These are phyloP conservation scores for Urocynchramus pylzowi DNA, from an alignment of 2,113 vertebrate species.

Conservation along the genomic window DNA sequence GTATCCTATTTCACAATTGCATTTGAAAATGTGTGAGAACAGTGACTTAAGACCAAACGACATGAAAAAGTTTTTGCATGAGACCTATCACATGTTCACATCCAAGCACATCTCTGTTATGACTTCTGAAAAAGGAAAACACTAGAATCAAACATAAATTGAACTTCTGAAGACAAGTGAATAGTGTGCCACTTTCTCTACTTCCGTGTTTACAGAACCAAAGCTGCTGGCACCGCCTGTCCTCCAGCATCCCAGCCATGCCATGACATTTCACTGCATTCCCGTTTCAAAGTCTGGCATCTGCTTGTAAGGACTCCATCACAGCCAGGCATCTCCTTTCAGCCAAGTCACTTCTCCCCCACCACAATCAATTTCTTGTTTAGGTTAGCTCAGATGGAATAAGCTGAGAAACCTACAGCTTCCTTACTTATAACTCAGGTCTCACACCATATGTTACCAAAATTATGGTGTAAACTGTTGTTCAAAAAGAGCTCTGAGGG, in stretches of 20 bases:
- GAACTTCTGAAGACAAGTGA: background rate
- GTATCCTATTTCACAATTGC: background rate
- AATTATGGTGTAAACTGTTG: background rate
- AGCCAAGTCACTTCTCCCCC: background rate
- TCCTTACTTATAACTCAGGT: background rate
- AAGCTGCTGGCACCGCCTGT: background rate
- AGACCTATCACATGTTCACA: background rate
- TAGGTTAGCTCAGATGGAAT: background rate
- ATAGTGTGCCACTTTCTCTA: background rate
- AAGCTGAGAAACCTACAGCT: background rate
- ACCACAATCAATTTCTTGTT: background rate
- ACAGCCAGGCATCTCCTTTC: background rate
- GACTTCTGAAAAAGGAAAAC: background rate
- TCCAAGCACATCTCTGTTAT: background rate
- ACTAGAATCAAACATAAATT: background rate
- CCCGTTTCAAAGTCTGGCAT: background rate
- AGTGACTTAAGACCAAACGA: background rate
- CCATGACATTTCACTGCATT: background rate
- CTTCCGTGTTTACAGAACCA: accelerated
- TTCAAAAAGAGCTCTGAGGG: background rate
- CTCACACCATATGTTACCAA: background rate
- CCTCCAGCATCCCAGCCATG: background rate
- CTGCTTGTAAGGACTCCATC: background rate
- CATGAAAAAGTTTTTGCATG: background rate
- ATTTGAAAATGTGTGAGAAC: background rate